These are phyloP conservation scores for Probaryconus sp. DNA, from an alignment of 1,140 invertebrate genomes.

Conservation along the genomic window DNA sequence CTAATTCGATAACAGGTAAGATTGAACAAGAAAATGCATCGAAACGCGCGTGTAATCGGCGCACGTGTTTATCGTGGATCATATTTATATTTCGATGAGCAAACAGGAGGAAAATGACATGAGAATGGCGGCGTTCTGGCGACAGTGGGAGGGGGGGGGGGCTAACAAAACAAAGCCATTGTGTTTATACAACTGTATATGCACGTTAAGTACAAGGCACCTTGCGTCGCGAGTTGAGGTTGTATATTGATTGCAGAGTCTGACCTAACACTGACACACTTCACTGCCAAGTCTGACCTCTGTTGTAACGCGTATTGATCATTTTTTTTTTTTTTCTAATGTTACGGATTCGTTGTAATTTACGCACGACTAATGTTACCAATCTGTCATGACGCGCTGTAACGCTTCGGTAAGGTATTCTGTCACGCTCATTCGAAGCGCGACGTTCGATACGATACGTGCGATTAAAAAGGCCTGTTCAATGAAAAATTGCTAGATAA, in stretches of 20 bases:
- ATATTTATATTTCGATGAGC: conserved; percentile 25
- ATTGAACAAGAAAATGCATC: background rate
- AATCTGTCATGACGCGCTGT: conserved; percentile 25
- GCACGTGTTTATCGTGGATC: background rate
- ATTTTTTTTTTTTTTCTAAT: conserved; percentile 64
- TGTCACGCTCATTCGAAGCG: background rate
- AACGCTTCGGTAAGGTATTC: background rate
- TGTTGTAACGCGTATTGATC: conserved; percentile 73
- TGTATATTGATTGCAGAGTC: conserved; percentile 73
- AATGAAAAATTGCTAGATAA: too few relatives aligned
- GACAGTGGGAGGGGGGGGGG: conserved; percentile 1
- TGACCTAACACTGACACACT: conserved; percentile 78
- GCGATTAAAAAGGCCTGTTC: too few relatives aligned
- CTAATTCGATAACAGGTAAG: conserved; percentile 18
- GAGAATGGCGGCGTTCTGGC: background rate
- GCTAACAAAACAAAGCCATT: conserved; percentile 56
- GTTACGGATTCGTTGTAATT: conserved; percentile 62
- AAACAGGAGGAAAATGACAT: conserved; percentile 41
- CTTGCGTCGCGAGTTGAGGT: conserved; percentile 51
- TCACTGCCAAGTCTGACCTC: conserved; percentile 73
- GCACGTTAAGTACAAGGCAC: conserved; percentile 22
- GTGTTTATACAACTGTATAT: conserved; percentile 38
- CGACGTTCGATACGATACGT: too few relatives aligned
- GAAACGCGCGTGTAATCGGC: background rate
- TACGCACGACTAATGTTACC: conserved; percentile 23